phyloP scores from a whole-genome alignment of 1,140 invertebrate genomes.

The Drosophila pectinifera region DNA sequence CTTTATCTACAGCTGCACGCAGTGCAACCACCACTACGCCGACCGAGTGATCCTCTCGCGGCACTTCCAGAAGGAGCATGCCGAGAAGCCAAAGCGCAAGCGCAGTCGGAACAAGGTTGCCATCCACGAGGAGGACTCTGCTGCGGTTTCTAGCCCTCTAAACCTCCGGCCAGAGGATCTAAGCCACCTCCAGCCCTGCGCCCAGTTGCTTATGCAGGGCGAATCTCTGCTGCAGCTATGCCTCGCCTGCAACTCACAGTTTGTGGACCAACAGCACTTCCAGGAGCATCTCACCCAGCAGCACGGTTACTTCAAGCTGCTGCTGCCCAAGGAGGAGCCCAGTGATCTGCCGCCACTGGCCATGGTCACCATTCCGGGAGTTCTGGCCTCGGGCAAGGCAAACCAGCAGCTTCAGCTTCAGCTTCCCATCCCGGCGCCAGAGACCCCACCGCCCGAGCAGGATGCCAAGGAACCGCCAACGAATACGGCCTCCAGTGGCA shows the following conservation, averaged over 20 bases:
- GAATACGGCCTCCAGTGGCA: slow-evolving; percentile 23
- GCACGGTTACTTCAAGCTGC: slow-evolving; percentile 63
- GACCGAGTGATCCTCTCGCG: slow-evolving; percentile 54
- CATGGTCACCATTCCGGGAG: slow-evolving; percentile 68
- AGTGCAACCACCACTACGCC: slow-evolving; percentile 62
- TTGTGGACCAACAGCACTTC: slow-evolving; percentile 64
- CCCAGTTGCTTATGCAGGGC: slow-evolving; percentile 48
- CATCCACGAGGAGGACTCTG: slow-evolving; percentile 10
- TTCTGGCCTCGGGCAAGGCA: slow-evolving; percentile 21
- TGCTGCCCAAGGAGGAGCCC: slow-evolving; percentile 65
- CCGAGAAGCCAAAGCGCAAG: slow-evolving; percentile 30
- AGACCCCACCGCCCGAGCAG: slow-evolving; percentile 69
- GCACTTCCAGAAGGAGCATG: slow-evolving; percentile 65
- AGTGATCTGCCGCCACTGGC: slow-evolving; percentile 49
- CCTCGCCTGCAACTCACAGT: slow-evolving; percentile 59
- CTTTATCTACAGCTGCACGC: slow-evolving; percentile 67
- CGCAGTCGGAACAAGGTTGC: slow-evolving; percentile 28
- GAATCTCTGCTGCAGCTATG: slow-evolving; percentile 59
- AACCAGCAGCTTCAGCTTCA: slow-evolving; percentile 38
- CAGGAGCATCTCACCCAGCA: slow-evolving; percentile 64
- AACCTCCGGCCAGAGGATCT: slow-evolving; percentile 22
- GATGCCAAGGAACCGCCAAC: slow-evolving; percentile 36
- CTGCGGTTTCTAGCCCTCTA: slow-evolving; percentile 27
- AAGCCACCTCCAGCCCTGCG: slow-evolving; percentile 48
- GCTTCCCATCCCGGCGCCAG: slow-evolving; percentile 55